Base-by-base conservation (phyloP, 2,797 vertebrate species). In the Clarias platycephalus region DNA sequence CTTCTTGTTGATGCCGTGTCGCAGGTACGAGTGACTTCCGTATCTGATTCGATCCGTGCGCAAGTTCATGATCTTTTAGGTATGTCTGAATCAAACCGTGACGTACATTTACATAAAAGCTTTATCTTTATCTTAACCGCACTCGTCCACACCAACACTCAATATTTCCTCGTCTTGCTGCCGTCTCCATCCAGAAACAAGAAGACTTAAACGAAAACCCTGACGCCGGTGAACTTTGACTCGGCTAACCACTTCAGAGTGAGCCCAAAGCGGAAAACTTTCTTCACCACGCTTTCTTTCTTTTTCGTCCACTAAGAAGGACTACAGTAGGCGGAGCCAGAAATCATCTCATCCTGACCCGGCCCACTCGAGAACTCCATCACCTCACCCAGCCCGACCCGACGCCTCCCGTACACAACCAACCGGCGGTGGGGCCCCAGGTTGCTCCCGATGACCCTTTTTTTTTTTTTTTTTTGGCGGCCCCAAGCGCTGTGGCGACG, bases 301-400 rank as follows among this genome's bases (percentile, higher is more conserved):
- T 16, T 37, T 77, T 77, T 24, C 44, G 20, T 75, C 82, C 79
- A 82, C 49, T 80, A 80, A 31, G 63, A 86, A 68, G 66, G 87
- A 57, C 67, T 79, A 71, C 83, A 76, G 28, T 87, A 70, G 83
- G 82, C 63, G 26, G 87, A 67, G 89, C 72, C 78, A 82, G 55
- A 5, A 79, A 58, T 86, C 74, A 26, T 87, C 84, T 84, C 82
- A 89, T 81, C 83, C 68, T 66, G 80, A 87, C 84, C 81, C 86
- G 66, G 82, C 89, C 87, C 80, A 87, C 86, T 49, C 13, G 82
- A 87, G 87, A 89, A 89, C 89, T 70, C 86, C 0, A 37, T 87
- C 86, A 89, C 86, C 86, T 84, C 80, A 34, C 84, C 87, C 86
- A 83, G 79, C 84, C 85, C 80, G 62, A 75, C 24, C n/a, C 13